Evolutionary conservation across 1,140 invertebrate genomes (phyloP).

Genomic region (Macrobrachium nipponense): DNA sequence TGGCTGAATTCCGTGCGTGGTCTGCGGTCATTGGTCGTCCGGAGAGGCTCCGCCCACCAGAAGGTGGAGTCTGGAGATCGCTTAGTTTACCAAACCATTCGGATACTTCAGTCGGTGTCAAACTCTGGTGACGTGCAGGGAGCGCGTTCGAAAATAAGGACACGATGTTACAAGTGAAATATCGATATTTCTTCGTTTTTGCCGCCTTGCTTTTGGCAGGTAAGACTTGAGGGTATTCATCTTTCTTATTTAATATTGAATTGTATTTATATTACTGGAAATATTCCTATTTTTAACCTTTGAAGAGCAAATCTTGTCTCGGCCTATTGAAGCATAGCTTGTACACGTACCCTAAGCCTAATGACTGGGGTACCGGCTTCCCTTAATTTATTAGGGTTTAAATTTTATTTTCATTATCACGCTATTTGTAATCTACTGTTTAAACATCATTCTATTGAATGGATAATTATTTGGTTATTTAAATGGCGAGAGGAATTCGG

Average conservation of each 20-base stretch:
- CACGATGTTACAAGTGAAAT: slow-evolving; percentile 33
- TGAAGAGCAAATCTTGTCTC: neutral
- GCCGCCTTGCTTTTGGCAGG: slow-evolving; percentile 17
- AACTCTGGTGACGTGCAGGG: neutral
- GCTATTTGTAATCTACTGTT: no score
- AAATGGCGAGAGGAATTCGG: no score
- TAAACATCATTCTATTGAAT: no score
- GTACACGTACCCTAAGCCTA: no score
- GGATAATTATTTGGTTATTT: no score
- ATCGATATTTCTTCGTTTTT: slow-evolving; percentile 16
- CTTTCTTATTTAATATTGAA: neutral
- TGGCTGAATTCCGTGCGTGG: slow-evolving; percentile 43
- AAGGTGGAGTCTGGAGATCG: slow-evolving; percentile 13
- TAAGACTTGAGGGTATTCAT: neutral
- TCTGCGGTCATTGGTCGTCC: slow-evolving; percentile 26
- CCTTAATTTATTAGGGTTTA: no score
- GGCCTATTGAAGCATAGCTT: no score
- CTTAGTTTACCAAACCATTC: neutral
- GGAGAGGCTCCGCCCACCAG: neutral
- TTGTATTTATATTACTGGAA: no score
- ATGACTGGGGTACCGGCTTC: no score
- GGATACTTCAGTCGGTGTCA: neutral
- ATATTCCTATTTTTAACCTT: neutral
- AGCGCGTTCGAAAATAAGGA: neutral
- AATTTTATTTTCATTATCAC: no score